Evolutionary conservation across 2,888 invertebrate genomes (phyloP), one percentile per base, ranked within the genome.

Genomic region (Fissipunctia ypsillon): DNA sequence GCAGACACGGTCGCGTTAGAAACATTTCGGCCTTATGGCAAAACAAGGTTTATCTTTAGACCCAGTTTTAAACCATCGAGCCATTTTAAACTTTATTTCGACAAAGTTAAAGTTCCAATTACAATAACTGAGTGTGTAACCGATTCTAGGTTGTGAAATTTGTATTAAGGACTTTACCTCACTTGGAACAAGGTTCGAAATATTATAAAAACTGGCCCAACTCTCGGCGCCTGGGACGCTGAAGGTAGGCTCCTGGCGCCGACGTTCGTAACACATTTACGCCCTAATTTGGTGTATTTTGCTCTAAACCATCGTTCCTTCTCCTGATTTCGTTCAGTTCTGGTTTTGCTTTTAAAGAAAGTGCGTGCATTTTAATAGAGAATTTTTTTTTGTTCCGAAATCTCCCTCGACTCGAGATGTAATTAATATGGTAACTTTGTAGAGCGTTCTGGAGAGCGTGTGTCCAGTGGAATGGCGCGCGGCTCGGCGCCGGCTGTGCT

Each of bases 391-490:
- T 45, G 2, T 45, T 22, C 7, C 45, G 9, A 45, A 9, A 48
- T 9, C 48, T 48, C 9, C 22, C 48, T 19, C 19, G 22, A 45
- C 19, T 48, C 48, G 3, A 0, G 48, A 9, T 10, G n/a, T 48
- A 10, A 48, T 16, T 0, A 0, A 2, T 48, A 3, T 19, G 64
- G 0, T 9, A 48, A 1, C 3, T 22, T 75, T 5, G 0, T 91
- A 97, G 97, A 96, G 96, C 69, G 96, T 98, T 84, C 95, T 99
- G 87, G 98, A 99, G 90, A 97, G 97, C 12, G 97, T 99, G 69
- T 99, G 99, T 90, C 99, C 99, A 0, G 97, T 98, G 73, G 98
- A 98, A 92, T 98, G 98, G 97, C 97, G 98, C 84, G 97, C 97
- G 72, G 97, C 78, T 35, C 93, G 95, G 56, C 94, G 95, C 97